phyloP scores from a whole-genome alignment of 2,888 invertebrate species.

The Cartodere bifasciata region DNA sequence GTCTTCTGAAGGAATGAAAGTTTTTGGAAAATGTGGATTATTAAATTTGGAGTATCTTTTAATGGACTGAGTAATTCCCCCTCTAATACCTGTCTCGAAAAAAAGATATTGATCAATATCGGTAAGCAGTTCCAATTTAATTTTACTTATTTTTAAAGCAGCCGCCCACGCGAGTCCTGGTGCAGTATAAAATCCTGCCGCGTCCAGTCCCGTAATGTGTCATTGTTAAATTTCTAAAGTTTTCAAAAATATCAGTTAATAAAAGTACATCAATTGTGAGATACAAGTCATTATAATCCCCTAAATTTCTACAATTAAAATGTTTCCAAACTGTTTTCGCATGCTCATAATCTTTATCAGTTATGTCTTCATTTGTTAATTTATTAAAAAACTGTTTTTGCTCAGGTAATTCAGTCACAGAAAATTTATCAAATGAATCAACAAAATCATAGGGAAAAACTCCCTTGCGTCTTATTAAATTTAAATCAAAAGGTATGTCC shows the following conservation, averaged over 20 bases:
- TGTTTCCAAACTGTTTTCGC: background rate
- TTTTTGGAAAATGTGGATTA: background rate
- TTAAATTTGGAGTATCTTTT: background rate
- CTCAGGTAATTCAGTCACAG: constrained; percentile 12
- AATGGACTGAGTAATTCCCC: background rate
- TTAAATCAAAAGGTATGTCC: too few species aligned
- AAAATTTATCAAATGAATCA: constrained; percentile 14
- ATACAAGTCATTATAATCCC: background rate
- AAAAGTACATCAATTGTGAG: background rate
- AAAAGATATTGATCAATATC: background rate
- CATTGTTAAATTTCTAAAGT: background rate
- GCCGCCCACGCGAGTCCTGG: background rate
- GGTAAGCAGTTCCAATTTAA: background rate
- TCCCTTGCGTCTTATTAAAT: constrained; percentile 19
- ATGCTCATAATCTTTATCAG: constrained; percentile 1
- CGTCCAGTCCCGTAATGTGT: background rate
- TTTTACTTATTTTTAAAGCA: background rate
- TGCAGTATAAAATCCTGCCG: background rate
- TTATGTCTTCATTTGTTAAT: background rate
- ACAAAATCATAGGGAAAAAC: constrained; percentile 26
- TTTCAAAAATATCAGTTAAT: constrained; percentile 2
- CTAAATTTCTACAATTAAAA: background rate
- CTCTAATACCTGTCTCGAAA: background rate
- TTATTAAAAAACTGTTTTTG: background rate
- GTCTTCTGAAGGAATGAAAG: background rate